Percentiles rank a stretch among this genome's conserved stretches.
Conservation (phyloP, 2,113 vertebrate species). For the Protomyctophum bolini region DNA sequence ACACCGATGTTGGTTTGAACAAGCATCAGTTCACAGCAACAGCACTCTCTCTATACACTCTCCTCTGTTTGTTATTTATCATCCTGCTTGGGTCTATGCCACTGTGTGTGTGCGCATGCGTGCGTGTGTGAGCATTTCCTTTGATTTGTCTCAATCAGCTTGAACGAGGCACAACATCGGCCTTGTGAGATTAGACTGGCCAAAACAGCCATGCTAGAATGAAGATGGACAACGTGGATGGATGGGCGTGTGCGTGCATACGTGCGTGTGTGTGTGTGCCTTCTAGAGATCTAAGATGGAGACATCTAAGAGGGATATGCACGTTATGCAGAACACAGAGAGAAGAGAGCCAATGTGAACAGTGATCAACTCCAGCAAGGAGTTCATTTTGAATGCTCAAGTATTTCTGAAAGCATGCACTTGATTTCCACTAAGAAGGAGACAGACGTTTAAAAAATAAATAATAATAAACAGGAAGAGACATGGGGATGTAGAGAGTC, state of each 20-base stretch:
- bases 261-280: not conserved
- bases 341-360: not conserved
- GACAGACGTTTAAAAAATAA: too few species aligned
- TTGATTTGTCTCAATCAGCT: conserved; percentile 32
- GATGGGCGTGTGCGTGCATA: conserved; percentile 3
- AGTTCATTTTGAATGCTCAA: too few species aligned
- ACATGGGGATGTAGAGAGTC: not conserved
- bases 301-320: not conserved
- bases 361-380: too few species aligned
- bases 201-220: not conserved
- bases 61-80: too few species aligned
- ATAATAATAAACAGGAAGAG: not conserved
- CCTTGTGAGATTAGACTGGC: not conserved
- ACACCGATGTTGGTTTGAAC: too few species aligned
- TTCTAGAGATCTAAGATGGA: not conserved
- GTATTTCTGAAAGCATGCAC: not conserved
- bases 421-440: too few species aligned
- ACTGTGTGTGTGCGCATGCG: not conserved
- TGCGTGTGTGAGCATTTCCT: not conserved
- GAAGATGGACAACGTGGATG: not conserved
- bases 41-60: too few species aligned
- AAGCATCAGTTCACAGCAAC: too few species aligned
- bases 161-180: conserved; percentile 5
- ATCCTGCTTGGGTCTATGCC: too few species aligned
- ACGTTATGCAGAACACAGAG: too few species aligned